Evolutionary conservation across 2,797 vertebrate species (phyloP).

Genomic region (Pteronotus mesoamericanus): DNA sequence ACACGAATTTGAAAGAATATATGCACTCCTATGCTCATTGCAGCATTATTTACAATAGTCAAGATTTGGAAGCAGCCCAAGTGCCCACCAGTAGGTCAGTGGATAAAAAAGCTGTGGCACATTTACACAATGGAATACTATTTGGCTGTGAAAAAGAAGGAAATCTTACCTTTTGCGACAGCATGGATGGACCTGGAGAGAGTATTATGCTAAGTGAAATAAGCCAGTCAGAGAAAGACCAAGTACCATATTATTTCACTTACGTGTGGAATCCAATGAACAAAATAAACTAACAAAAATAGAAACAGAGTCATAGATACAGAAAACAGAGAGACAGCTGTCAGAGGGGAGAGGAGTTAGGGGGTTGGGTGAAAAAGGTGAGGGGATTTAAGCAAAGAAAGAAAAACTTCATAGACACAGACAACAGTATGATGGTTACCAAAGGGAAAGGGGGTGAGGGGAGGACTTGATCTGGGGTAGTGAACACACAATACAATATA

Average conservation of each 20-base stretch:
- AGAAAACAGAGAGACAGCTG: not conserved
- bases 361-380: not conserved
- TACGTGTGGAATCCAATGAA: not conserved
- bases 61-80: not conserved
- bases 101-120: not conserved
- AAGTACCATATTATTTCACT: not conserved
- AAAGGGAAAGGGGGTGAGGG: not conserved
- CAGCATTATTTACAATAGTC: not conserved
- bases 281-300: not conserved
- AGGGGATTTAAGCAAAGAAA: not conserved
- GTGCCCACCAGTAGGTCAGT: not conserved
- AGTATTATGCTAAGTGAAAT: not conserved
- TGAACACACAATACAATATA: not conserved
- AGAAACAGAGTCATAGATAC: not conserved
- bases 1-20: not conserved
- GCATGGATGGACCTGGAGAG: not conserved
- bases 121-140: not conserved
- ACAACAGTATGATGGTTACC: not conserved
- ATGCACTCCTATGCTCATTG: not conserved
- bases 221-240: not conserved
- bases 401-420: not conserved
- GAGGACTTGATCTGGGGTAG: not conserved
- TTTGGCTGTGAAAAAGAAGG: not conserved
- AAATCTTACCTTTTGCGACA: not conserved
- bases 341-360: not conserved